Conservation (phyloP, 1,140 invertebrate genomes). For the Hylaeus volcanicus region DNA sequence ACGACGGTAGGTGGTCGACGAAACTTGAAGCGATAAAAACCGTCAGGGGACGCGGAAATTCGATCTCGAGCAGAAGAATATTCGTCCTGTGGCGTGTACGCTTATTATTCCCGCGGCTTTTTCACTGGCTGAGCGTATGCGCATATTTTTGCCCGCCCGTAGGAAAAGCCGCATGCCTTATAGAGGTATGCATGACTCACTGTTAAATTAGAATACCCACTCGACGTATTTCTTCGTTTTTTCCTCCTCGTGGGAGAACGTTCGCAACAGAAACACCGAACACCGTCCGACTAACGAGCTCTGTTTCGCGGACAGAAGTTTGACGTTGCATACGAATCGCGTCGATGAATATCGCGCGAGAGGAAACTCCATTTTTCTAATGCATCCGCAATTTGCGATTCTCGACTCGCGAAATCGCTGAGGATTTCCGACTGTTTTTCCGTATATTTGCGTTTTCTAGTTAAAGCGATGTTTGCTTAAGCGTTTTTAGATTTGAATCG, state of each 20-base stretch:
- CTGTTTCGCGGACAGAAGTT: constrained; percentile 7
- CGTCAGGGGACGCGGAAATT: not conserved
- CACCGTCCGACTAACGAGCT: constrained; percentile 50
- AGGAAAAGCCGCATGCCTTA: constrained; percentile 29
- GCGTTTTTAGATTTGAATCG: too few species aligned
- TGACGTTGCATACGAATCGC: constrained; percentile 29
- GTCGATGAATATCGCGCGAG: constrained; percentile 10
- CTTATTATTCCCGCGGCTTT: constrained; percentile 55
- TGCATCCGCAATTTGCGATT: not conserved
- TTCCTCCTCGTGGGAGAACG: not conserved
- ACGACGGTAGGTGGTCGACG: not conserved
- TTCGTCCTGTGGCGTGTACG: constrained; percentile 18
- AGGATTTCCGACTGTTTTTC: too few species aligned
- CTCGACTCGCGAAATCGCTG: too few species aligned
- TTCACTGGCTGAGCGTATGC: constrained; percentile 50
- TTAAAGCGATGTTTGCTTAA: too few species aligned
- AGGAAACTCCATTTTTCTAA: constrained; percentile 26
- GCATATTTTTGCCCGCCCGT: constrained; percentile 52
- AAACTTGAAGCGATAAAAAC: constrained; percentile 20
- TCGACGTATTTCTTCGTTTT: constrained; percentile 17
- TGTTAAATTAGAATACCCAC: constrained; percentile 58
- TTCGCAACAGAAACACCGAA: constrained; percentile 1
- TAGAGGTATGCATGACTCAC: constrained; percentile 47
- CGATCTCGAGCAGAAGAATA: constrained; percentile 33
- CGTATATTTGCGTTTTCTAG: too few species aligned